Conservation (phyloP, 1,140 invertebrate genomes). For the Macrobrachium nipponense region DNA sequence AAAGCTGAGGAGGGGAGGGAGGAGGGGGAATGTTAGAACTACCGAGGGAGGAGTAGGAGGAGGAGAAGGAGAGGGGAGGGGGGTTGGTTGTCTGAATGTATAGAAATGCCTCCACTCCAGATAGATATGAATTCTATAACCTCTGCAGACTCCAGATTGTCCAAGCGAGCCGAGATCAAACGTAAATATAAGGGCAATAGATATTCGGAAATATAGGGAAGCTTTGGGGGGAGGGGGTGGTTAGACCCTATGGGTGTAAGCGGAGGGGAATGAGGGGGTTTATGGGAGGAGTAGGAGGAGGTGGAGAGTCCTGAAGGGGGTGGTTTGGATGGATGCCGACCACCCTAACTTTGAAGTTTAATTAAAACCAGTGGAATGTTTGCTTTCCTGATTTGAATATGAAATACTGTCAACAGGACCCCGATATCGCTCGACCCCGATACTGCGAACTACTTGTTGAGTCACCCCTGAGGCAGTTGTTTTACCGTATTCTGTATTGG, state of each 20-base stretch:
- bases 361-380: conserved; percentile 23
- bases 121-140: too few species aligned
- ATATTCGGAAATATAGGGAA: neutral
- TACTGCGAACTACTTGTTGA: conserved; percentile 19
- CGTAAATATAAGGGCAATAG: too few species aligned
- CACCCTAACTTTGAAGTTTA: conserved; percentile 36
- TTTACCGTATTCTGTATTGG: too few species aligned
- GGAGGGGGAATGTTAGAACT: neutral
- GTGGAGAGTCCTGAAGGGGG: neutral
- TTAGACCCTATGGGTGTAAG: neutral
- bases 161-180: too few species aligned
- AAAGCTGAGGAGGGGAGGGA: neutral
- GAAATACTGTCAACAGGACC: conserved; percentile 24
- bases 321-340: neutral
- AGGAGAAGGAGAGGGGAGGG: too few species aligned
- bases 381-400: conserved; percentile 37
- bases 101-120: neutral
- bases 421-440: neutral
- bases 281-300: neutral
- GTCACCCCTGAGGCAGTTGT: neutral
- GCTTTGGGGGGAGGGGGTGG: neutral
- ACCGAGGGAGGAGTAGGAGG: neutral
- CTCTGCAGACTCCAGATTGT: too few species aligned
- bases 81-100: neutral
- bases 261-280: neutral